Evolutionary conservation across 1,140 invertebrate genomes (phyloP), one percentile per base, ranked within the genome.

Genomic region (Gryllus bimaculatus): DNA sequence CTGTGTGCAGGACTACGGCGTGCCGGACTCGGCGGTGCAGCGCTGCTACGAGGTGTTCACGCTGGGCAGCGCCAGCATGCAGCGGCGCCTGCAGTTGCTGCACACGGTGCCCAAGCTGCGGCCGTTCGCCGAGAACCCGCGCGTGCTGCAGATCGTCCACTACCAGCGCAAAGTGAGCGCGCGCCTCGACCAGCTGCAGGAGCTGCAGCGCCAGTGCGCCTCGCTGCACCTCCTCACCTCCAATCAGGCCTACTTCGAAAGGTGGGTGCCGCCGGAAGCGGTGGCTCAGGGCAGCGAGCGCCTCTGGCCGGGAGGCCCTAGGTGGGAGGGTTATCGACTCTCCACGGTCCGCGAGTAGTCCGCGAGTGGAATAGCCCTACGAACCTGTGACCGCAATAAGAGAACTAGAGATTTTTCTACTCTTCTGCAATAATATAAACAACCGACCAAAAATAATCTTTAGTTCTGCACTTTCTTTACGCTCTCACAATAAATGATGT

Each of bases 181-280:
- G 8, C 85, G 90, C 47, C 80, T 90, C 10, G 84, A 85, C 8
- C 87, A 89, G 82, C 86, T 90, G 12, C 85, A 88, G 80, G 84
- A 86, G 8, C 83, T 88, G 0, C 87, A 86, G 76, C 88, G 89
- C 73, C 87, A 88, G 49, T 89, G 89, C 80, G 88, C 85, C 48
- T 90, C 88, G 78, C 80, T 90, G 8, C 89, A 90, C 77, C 86
- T 89, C 81, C 83, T 90, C 26, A 86, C 89, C 0, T 84, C 87
- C 7, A 87, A 87, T 6, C 85, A 82, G 0, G 87, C 89, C 81
- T 84, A 86, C 7, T 90, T 90, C 84, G 87, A 88, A 48, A 88
- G 87, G 87, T 89, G 78, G 84, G 85, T 88, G 20, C 13, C 15
- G 20, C 13, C 15, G 26, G 48, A 7, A 47, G 8, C n/a, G 47